Evolutionary conservation across 2,113 vertebrate genomes (phyloP).

Genomic region (Siniperca knerii): DNA sequence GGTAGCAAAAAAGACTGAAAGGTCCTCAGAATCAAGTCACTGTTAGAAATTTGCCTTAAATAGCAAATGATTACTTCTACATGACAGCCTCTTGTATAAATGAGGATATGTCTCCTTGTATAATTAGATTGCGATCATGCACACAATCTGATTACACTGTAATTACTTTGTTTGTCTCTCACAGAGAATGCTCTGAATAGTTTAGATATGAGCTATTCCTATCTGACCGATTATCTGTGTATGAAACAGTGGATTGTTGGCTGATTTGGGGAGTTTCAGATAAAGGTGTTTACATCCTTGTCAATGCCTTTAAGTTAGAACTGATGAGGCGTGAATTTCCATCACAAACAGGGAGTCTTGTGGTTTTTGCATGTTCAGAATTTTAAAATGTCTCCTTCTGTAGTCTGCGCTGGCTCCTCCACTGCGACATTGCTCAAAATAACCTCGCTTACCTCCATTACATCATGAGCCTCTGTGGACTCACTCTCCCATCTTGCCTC

Average conservation of each 20-base stretch:
- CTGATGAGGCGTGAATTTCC: not conserved
- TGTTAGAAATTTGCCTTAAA: not conserved
- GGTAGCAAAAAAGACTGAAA: not conserved
- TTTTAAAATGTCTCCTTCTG: not conserved
- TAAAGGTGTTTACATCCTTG: not conserved
- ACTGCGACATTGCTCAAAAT: conserved; percentile 53
- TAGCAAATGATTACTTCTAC: not conserved
- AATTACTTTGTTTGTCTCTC: not conserved
- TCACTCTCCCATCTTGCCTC: conserved; percentile 17
- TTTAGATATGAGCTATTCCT: not conserved
- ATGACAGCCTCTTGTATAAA: not conserved
- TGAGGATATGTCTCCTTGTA: not conserved
- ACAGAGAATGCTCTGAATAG: not conserved
- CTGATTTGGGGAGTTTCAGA: not conserved
- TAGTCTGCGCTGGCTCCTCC: not conserved
- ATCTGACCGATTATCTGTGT: not conserved
- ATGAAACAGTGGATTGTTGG: conserved; percentile 1
- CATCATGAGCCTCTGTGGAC: conserved; percentile 39
- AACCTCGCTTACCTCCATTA: conserved; percentile 32
- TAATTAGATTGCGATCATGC: not conserved
- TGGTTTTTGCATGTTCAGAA: conserved; percentile 11
- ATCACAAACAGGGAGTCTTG: not conserved
- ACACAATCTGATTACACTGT: conserved; percentile 5
- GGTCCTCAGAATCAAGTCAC: not conserved
- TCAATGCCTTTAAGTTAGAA: not conserved